A percentile compares a stretch with the other conserved stretches of the same genome.
Evolutionary conservation across 2,888 invertebrate genomes (phyloP).

Genomic region (Cantharis flavilabris): DNA sequence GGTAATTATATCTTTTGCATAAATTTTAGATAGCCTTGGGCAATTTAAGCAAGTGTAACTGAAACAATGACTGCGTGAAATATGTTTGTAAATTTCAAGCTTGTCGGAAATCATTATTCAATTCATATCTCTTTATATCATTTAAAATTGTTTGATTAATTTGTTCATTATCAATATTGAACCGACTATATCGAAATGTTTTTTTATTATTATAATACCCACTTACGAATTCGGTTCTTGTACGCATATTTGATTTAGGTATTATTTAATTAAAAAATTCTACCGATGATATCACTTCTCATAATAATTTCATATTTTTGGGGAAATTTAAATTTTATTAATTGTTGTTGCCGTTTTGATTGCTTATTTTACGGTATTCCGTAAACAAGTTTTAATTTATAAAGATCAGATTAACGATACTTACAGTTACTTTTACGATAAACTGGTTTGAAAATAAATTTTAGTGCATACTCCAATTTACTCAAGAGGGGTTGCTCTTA

Average conservation of each 20-base stretch:
- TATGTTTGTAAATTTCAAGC: not conserved
- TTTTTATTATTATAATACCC: not conserved
- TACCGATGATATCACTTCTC: not conserved
- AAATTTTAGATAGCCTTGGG: not conserved
- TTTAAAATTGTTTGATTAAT: not conserved
- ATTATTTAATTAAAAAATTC: not conserved
- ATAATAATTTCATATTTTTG: not conserved
- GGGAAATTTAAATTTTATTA: not conserved
- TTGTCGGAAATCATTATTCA: not conserved
- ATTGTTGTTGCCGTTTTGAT: not conserved
- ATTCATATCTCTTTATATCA: not conserved
- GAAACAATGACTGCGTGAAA: not conserved
- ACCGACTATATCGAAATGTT: not conserved
- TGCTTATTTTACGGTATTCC: not conserved
- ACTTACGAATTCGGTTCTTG: not conserved
- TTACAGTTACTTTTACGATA: not conserved
- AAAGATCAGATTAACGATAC: not conserved
- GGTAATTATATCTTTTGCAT: not conserved
- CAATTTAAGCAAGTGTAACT: not conserved
- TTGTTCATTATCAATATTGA: not conserved
- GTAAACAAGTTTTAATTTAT: not conserved
- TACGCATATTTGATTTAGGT: not conserved
- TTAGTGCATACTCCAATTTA: not conserved
- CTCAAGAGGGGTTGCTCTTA: not conserved
- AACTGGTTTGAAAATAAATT: not conserved